These are phyloP conservation scores for Tachysurus fulvidraco DNA, from an alignment of 2,113 vertebrate species.

Conservation along the genomic window DNA sequence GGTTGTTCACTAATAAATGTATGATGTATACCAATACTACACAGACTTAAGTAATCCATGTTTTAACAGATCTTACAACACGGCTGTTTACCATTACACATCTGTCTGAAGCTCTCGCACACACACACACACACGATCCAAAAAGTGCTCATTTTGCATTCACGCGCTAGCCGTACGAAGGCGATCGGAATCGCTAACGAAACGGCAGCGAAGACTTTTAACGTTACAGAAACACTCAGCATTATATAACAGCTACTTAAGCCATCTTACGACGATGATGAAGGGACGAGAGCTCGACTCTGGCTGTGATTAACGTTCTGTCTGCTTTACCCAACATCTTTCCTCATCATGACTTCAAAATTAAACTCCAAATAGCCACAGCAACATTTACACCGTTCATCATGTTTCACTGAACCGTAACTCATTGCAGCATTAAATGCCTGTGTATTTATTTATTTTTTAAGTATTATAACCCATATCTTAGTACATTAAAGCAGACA, in stretches of 20 bases:
- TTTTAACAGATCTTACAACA: slow-evolving; percentile 45
- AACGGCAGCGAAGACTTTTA: not conserved
- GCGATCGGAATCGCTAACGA: not conserved
- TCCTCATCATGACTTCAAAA: not conserved
- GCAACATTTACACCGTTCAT: not conserved
- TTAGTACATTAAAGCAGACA: slow-evolving; percentile 43
- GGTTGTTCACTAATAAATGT: slow-evolving; percentile 99
- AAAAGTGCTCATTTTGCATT: not conserved
- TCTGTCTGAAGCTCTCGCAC: slow-evolving; percentile 28
- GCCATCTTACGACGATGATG: fast-evolving
- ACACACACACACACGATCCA: not conserved
- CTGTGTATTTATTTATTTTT: not conserved
- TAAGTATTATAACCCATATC: slow-evolving; percentile 21
- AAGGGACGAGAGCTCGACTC: not conserved
- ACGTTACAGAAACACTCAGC: not conserved
- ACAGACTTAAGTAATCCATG: slow-evolving; percentile 52
- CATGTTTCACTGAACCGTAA: not conserved
- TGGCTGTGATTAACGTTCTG: not conserved
- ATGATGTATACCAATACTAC: slow-evolving; percentile 90
- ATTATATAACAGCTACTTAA: not conserved
- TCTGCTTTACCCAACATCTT: not conserved
- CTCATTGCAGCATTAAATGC: not conserved
- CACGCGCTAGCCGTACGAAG: not conserved
- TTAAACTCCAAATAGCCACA: not conserved
- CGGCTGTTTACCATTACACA: slow-evolving; percentile 31